Base-by-base conservation (phyloP, 2,797 vertebrate species). In the Poecilia gillii region DNA sequence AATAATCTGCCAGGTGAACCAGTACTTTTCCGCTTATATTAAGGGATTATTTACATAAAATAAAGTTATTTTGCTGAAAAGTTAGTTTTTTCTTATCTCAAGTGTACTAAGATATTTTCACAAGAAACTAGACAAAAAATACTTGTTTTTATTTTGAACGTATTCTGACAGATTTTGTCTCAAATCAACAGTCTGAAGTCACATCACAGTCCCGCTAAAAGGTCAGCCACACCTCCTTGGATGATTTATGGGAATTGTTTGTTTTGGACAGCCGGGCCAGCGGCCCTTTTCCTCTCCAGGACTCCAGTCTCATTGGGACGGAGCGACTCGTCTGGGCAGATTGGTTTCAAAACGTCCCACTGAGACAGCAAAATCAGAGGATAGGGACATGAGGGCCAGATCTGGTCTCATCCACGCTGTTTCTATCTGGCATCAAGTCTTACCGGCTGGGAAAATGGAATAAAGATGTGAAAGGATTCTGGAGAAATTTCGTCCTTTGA, bases 261-360 rank as follows among this genome's bases (percentile, higher is more conserved):
- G 77, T 77, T 81, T 90, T 81, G 75, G 80, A 79, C 0, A 13
- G 39, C 71, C 16, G 25, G 0, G 4, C 49, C 39, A 39, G 25
- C 1, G 20, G 45, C 57, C 43, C 6, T 0, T 49, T 33, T 81
- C 3, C 6, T 75, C 28, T 77, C 55, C 33, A 68, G 62, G 79
- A 88, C 89, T 82, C 82, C 73, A 23, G 66, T 85, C 83, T 68
- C 85, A 79, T 85, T 70, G 74, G 81, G 84, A 86, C n/a, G 53
- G 77, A 76, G 89, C 71, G 25, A 88, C 74, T 77, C 72, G 90
- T 90, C 80, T 80, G 85, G 25, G 71, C 81, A 78, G 92, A 94
- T 94, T 91, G 55, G 78, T 87, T 95, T 94, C 83, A 33, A 79
- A 85, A 88, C 78, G 84, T 88, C 88, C 66, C 79, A 83, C 87